A percentile compares a stretch with the other conserved stretches of the same genome.
Conservation (phyloP, 2,113 vertebrate genomes). For the Gobiocypris rarus region DNA sequence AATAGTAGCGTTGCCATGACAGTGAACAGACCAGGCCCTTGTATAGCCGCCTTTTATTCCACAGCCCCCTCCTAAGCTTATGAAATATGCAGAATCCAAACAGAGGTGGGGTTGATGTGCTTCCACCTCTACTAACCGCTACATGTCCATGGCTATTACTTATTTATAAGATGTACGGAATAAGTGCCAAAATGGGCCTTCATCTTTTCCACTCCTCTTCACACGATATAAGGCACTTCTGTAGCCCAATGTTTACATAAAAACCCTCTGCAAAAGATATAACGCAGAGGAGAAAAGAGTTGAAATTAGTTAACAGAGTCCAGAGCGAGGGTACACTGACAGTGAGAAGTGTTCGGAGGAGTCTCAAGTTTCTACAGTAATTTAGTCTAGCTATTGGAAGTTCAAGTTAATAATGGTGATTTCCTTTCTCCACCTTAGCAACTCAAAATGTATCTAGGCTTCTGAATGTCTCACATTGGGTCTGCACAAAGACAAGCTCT, state of each 20-base stretch:
- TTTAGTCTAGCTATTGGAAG: constrained; percentile 52
- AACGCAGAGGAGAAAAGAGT: constrained; percentile 57
- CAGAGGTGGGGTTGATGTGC: constrained; percentile 83
- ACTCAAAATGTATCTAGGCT: not conserved
- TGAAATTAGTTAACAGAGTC: constrained; percentile 75
- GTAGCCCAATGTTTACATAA: constrained; percentile 78
- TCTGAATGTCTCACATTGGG: not conserved
- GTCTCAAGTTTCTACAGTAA: constrained; percentile 53
- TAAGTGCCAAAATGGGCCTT: constrained; percentile 79
- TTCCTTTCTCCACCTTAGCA: not conserved
- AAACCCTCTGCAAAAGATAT: constrained; percentile 63
- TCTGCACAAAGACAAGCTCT: not conserved
- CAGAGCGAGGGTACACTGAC: constrained; percentile 58
- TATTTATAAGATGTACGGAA: constrained; percentile 80
- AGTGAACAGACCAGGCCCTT: constrained; percentile 77
- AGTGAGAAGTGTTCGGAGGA: constrained; percentile 69
- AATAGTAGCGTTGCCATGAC: constrained; percentile 78
- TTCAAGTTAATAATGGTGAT: constrained; percentile 53
- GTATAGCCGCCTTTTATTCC: constrained; percentile 79
- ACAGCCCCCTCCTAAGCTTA: constrained; percentile 66
- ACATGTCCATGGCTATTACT: constrained; percentile 81
- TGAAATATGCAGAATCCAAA: constrained; percentile 84
- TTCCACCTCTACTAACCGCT: constrained; percentile 78
- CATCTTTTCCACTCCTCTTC: constrained; percentile 59
- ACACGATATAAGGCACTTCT: constrained; percentile 76